These are phyloP conservation scores for Danio choprae DNA, from an alignment of 2,797 vertebrate species.

Conservation along the genomic window DNA sequence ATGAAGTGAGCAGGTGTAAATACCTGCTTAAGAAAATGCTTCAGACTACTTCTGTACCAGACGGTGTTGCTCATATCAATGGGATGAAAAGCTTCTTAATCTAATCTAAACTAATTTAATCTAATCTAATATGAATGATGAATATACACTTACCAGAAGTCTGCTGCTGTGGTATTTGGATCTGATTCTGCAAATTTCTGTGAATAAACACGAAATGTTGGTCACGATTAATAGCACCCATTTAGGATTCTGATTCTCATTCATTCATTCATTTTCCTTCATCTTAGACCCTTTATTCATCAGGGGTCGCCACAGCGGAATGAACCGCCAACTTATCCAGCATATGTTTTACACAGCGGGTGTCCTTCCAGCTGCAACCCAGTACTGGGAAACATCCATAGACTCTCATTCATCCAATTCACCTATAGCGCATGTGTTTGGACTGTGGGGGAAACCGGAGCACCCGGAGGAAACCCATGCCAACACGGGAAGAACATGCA, in stretches of 20 bases:
- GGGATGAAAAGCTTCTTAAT: conserved; percentile 10
- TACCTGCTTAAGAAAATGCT: neutral
- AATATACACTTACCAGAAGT: conserved; percentile 86
- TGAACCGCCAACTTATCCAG: too few species aligned
- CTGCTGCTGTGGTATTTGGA: conserved; percentile 95
- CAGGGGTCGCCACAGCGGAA: too few species aligned
- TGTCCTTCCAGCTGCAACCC: too few species aligned
- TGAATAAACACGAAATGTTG: conserved; percentile 63
- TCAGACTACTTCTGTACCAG: neutral
- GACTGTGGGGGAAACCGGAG: too few species aligned
- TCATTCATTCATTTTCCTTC: neutral
- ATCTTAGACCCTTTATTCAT: too few species aligned
- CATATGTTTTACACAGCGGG: too few species aligned
- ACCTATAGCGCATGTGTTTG: too few species aligned
- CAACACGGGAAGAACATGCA: too few species aligned
- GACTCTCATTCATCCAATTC: too few species aligned
- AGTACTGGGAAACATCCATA: too few species aligned
- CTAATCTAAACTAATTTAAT: neutral
- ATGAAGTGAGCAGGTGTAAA: too few species aligned
- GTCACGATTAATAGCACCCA: neutral
- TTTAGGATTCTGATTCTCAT: neutral
- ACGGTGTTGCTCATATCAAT: neutral
- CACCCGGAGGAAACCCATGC: too few species aligned
- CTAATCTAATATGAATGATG: neutral
- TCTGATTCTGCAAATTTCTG: conserved; percentile 94